Conservation (phyloP, 2,797 vertebrate genomes). For the Sibirionetta formosa region DNA sequence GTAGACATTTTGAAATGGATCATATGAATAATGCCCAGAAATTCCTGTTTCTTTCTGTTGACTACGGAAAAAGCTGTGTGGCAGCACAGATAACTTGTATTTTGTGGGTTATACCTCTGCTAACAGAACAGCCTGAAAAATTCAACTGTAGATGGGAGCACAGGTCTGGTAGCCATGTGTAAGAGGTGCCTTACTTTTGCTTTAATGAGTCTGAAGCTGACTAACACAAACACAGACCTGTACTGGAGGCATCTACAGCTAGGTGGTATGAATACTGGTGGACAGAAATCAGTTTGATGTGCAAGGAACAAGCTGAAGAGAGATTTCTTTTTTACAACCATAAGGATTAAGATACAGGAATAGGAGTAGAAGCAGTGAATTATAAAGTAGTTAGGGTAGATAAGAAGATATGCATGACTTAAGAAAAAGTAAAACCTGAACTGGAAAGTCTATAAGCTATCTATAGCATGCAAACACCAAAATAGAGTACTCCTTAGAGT, state of each 20-base stretch:
- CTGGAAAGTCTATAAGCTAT: background rate
- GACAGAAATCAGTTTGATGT: background rate
- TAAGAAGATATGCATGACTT: background rate
- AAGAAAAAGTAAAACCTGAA: background rate
- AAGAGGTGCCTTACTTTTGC: background rate
- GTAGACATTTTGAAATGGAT: background rate
- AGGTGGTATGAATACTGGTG: background rate
- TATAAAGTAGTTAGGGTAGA: background rate
- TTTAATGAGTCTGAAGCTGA: background rate
- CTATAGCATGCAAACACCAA: background rate
- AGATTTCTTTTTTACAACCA: background rate
- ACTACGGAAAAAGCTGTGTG: background rate
- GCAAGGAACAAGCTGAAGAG: background rate
- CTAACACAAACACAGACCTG: background rate
- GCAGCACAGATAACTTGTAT: background rate
- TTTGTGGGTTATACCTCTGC: background rate
- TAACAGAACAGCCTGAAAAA: background rate
- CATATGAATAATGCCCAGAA: background rate
- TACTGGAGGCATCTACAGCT: background rate
- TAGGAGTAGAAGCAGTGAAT: background rate
- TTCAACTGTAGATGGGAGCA: background rate
- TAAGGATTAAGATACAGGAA: background rate
- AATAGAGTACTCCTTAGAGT: background rate
- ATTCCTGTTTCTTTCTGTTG: background rate
- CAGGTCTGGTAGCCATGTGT: background rate